A percentile compares a stretch with the other conserved stretches of the same genome.
Conservation (phyloP, 30 jellyfish, hydroid and myxozoan genomes). For the Aurelia sp. region DNA sequence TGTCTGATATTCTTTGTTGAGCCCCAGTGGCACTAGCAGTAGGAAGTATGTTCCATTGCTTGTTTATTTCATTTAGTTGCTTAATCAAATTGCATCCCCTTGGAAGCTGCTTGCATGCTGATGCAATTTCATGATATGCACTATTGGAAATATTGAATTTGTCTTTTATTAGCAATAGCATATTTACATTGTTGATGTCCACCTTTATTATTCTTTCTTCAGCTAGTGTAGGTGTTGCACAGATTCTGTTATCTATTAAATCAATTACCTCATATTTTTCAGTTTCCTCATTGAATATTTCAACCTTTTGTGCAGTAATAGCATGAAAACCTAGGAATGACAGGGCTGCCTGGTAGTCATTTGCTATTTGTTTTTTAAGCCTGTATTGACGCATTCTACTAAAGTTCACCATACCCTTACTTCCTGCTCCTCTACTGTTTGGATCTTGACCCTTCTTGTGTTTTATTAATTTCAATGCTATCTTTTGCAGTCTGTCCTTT, state of each 20-base stretch:
- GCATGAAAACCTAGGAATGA: slow-evolving; percentile 4
- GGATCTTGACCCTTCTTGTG: too few species aligned
- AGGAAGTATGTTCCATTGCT: not conserved
- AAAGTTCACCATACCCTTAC: too few species aligned
- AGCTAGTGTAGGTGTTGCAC: not conserved
- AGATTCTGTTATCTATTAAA: not conserved
- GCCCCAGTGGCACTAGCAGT: slow-evolving; percentile 23
- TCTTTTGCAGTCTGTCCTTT: too few species aligned
- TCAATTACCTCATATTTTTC: not conserved
- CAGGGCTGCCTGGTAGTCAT: slow-evolving; percentile 22
- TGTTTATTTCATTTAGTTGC: not conserved
- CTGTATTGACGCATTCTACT: not conserved
- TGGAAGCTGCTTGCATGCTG: not conserved
- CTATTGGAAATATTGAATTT: slow-evolving; percentile 20
- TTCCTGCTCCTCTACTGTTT: too few species aligned
- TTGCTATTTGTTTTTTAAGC: not conserved
- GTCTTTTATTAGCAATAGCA: slow-evolving; percentile 26
- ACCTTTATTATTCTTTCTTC: not conserved
- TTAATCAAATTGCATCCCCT: not conserved
- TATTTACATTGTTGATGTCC: slow-evolving; percentile 9
- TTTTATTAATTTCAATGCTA: too few species aligned
- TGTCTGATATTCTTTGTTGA: slow-evolving; percentile 15
- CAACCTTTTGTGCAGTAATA: not conserved
- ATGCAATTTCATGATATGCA: slow-evolving; percentile 12
- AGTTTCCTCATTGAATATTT: too few species aligned